Percentiles rank a stretch among this genome's conserved stretches.
Conservation (phyloP, 1,140 invertebrate species). For the Drosophila prosaltans region DNA sequence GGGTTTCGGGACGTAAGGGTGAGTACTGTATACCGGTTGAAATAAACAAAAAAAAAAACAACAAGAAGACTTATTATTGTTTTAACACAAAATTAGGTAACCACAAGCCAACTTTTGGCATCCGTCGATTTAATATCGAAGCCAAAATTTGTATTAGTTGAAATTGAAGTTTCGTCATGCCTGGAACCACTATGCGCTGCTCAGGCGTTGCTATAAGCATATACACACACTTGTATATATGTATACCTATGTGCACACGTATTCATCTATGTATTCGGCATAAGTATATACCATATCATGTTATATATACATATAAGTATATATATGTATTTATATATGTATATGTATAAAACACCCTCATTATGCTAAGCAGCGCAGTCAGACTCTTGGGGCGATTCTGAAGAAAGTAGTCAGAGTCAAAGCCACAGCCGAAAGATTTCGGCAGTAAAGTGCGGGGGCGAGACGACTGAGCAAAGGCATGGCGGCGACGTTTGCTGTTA, state of each 20-base stretch:
- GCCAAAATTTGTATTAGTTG: background rate
- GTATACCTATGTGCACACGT: background rate
- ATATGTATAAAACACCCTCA: constrained; percentile 60
- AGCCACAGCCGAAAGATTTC: constrained; percentile 21
- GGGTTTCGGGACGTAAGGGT: constrained; percentile 17
- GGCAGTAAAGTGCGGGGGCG: constrained; percentile 19
- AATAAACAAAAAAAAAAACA: constrained; percentile 4
- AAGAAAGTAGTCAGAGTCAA: constrained; percentile 33
- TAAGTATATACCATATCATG: constrained; percentile 1
- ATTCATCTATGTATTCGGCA: background rate
- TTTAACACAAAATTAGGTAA: constrained; percentile 10
- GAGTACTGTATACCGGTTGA: background rate
- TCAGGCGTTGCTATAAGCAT: background rate
- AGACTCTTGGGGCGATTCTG: constrained; percentile 36
- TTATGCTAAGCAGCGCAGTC: constrained; percentile 66
- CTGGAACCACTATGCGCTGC: constrained; percentile 16
- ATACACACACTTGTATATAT: background rate
- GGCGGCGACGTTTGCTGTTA: background rate
- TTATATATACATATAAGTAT: constrained; percentile 1
- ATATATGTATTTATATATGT: constrained; percentile 25
- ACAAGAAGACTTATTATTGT: constrained; percentile 1
- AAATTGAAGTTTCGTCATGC: background rate
- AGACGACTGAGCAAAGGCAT: constrained; percentile 6
- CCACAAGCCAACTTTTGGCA: background rate
- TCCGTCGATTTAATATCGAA: constrained; percentile 1